phyloP scores from a whole-genome alignment of 2,797 vertebrate genomes.

The Pseudomugil gertrudae region DNA sequence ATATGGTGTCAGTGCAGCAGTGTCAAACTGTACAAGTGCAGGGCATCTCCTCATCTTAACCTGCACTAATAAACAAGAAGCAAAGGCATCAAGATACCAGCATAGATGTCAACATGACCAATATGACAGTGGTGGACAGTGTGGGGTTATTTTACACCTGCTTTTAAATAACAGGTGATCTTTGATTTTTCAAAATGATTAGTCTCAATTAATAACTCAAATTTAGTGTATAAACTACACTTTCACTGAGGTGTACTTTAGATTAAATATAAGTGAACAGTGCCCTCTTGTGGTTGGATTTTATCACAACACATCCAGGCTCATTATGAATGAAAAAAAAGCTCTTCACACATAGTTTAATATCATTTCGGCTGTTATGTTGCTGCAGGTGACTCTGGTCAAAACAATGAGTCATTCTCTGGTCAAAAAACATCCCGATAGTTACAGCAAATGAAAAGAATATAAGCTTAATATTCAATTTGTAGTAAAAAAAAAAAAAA shows the following conservation, averaged over 20 bases:
- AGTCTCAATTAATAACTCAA: neutral
- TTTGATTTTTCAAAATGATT: neutral
- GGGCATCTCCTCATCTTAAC: constrained; percentile 12
- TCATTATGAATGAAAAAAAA: neutral
- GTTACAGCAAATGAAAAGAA: neutral
- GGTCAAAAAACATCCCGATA: constrained; percentile 9
- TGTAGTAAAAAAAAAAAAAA: neutral
- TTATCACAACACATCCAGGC: neutral
- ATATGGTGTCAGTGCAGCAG: constrained; percentile 30
- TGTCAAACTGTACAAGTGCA: constrained; percentile 15
- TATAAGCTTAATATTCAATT: constrained; percentile 2
- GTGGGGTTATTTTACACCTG: neutral
- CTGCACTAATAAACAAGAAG: neutral
- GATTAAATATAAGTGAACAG: constrained; percentile 9
- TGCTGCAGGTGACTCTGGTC: neutral
- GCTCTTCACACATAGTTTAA: neutral
- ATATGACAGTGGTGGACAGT: neutral
- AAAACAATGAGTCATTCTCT: neutral
- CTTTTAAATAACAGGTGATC: neutral
- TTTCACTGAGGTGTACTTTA: neutral
- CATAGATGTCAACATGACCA: neutral
- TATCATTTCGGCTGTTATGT: neutral
- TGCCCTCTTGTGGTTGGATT: constrained; percentile 40
- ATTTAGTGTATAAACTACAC: neutral
- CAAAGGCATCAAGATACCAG: accelerated